These are phyloP conservation scores for Thamnophis elegans DNA, from an alignment of 2,797 vertebrate species.

Conservation along the genomic window DNA sequence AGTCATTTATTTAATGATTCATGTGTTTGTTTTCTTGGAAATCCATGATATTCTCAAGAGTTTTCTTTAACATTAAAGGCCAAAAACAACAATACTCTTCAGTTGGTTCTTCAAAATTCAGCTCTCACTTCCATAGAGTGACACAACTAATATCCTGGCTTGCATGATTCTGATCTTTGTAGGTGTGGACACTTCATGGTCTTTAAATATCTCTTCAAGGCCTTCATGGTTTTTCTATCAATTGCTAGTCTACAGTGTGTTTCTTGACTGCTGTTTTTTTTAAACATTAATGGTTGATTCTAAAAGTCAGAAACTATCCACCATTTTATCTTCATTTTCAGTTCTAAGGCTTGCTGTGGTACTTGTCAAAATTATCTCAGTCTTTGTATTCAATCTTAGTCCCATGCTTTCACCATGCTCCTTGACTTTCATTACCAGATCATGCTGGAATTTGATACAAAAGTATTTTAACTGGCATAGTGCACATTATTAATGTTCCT, in stretches of 20 bases:
- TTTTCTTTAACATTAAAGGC: background rate
- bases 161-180: background rate
- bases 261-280: background rate
- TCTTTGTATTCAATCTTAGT: background rate
- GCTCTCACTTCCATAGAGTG: background rate
- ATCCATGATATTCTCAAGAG: background rate
- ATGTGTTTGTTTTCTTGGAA: background rate
- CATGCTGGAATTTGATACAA: background rate
- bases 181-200: background rate
- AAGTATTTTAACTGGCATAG: background rate
- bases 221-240: background rate
- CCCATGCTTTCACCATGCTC: background rate
- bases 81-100: background rate
- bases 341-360: background rate
- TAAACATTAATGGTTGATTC: background rate
- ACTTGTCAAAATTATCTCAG: background rate
- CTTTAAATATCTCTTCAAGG: background rate
- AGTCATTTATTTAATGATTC: background rate
- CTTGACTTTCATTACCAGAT: background rate
- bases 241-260: background rate
- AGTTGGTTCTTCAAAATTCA: background rate
- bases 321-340: background rate
- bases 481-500: background rate
- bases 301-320: background rate
- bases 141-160: background rate